Base-by-base conservation (phyloP, 2,888 invertebrate species). In the Frankliniella intonsa region DNA sequence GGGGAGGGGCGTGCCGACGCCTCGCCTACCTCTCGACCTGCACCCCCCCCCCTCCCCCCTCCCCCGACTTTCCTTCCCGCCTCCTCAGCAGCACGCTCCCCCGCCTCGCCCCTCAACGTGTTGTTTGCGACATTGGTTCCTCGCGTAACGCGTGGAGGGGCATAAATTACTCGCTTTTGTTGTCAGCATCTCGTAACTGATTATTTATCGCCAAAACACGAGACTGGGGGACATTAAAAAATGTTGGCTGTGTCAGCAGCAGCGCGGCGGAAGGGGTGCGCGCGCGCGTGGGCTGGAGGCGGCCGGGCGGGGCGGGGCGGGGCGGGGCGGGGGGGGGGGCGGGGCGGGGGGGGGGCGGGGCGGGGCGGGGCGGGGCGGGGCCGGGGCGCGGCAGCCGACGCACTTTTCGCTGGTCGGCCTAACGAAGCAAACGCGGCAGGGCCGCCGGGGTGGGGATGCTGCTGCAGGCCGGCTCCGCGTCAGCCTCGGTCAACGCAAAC, bases 151-250 rank as follows among this genome's bases (percentile, higher is more conserved):
- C 69, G 69, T 76, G 69, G 69, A 76, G 69, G 69, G 69, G 69
- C 69, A 76, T 76, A 76, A 76, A 76, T 76, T 76, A 76, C 69
- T 76, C 69, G 69, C 69, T 76, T 76, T 76, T 76, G 69, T 76
- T 76, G 69, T 76, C 62, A 62, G 62, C 62, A 62, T 62, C 62
- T 62, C 62, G 17, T 17, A 62, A 62, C 62, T 62, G 62, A 62
- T 62, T 62, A 62, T 62, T 62, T 62, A 62, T 62, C 62, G 62
- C 62, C 62, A 62, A 62, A 62, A 62, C 62, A 62, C 62, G 17
- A 62, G 62, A 17, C 62, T 17, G 17, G 62, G 62, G 7, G 62
- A n/a, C 62, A 62, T 62, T 62, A 62, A 62, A 62, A 62, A 62
- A 62, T 62, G 62, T 62, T 62, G 62, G 62, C 62, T 62, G 62